phyloP scores from a whole-genome alignment of 2,888 invertebrate genomes.

The Philereme vetulata region DNA sequence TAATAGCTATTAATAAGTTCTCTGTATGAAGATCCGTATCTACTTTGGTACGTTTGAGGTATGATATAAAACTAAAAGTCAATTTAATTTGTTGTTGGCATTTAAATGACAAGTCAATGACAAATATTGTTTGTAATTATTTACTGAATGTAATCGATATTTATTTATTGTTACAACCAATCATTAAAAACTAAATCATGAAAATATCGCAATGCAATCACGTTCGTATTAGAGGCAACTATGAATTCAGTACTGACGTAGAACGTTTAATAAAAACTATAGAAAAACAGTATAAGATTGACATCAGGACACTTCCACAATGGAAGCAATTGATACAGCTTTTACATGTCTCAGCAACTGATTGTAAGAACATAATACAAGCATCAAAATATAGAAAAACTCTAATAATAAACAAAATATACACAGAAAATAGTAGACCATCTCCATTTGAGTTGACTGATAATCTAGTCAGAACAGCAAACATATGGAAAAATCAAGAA shows the following conservation, averaged over 20 bases:
- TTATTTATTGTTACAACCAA: conserved; percentile 10
- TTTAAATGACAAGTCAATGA: neutral
- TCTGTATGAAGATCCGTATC: too few relatives aligned
- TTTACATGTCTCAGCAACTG: conserved; percentile 50
- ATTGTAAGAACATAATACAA: conserved; percentile 56
- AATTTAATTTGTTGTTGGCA: too few relatives aligned
- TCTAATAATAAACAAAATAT: conserved; percentile 63
- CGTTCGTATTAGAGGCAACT: conserved; percentile 56
- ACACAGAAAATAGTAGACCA: conserved; percentile 51
- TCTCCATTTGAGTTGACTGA: conserved; percentile 67
- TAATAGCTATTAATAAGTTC: neutral
- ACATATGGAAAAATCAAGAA: conserved; percentile 54
- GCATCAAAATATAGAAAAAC: conserved; percentile 55
- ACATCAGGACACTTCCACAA: conserved; percentile 53
- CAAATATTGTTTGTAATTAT: conserved; percentile 16
- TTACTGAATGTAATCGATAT: conserved; percentile 2
- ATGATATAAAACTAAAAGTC: too few relatives aligned
- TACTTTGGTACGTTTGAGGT: too few relatives aligned
- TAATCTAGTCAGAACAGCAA: conserved; percentile 57
- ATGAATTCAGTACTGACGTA: conserved; percentile 50
- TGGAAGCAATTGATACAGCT: conserved; percentile 62
- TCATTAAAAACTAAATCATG: conserved; percentile 26
- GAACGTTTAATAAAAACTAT: conserved; percentile 57
- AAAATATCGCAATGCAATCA: conserved; percentile 52
- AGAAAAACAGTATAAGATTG: conserved; percentile 57